Evolutionary conservation across 2,113 vertebrate species (phyloP).

Genomic region (Copsychus sechellarum): DNA sequence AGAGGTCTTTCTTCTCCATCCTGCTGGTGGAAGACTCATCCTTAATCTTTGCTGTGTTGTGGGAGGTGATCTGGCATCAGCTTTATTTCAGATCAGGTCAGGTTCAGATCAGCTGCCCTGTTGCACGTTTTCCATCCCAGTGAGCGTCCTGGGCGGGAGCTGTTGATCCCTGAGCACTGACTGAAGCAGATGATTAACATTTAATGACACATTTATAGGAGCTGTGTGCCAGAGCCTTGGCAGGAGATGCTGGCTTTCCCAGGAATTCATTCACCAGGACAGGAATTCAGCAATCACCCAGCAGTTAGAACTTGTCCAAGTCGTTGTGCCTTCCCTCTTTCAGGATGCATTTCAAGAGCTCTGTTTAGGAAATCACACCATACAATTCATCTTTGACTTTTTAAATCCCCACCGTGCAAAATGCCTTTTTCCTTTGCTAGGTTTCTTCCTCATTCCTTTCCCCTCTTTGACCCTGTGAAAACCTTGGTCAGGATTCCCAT

Average conservation of each 20-base stretch:
- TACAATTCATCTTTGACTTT: neutral
- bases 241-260: neutral
- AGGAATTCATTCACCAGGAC: neutral
- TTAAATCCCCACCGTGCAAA: neutral
- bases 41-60: neutral
- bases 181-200: neutral
- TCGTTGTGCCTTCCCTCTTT: neutral
- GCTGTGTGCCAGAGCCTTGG: neutral
- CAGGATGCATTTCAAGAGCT: neutral
- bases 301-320: neutral
- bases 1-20: neutral
- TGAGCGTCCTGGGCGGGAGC: neutral
- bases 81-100: neutral
- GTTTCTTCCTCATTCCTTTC: neutral
- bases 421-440: neutral
- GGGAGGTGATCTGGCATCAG: neutral
- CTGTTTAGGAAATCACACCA: neutral
- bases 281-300: neutral
- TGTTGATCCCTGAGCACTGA: rapidly evolving
- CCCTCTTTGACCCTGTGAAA: neutral
- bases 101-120: neutral
- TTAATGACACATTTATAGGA: neutral
- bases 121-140: neutral
- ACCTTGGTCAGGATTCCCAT: neutral
- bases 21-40: rapidly evolving